phyloP scores from a whole-genome alignment of 92 coral and sea anemone genomes.

The Porites lobata region DNA sequence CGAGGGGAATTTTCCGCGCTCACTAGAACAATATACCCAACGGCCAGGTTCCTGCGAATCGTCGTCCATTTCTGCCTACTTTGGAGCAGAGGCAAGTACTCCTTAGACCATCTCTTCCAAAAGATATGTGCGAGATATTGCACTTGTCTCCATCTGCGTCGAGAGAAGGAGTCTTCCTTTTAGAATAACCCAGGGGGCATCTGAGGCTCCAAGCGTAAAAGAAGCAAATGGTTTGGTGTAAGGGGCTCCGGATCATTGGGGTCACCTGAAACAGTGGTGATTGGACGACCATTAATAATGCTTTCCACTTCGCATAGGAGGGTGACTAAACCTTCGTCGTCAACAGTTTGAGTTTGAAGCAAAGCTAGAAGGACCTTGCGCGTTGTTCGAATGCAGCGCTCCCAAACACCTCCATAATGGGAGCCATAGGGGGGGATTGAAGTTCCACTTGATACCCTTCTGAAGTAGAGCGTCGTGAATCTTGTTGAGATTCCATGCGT shows the following conservation, averaged over 20 bases:
- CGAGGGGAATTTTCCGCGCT: conserved; percentile 3
- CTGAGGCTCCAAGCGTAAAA: conserved; percentile 33
- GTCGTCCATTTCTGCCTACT: conserved; percentile 41
- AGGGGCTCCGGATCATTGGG: conserved; percentile 47
- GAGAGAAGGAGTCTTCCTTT: conserved; percentile 30
- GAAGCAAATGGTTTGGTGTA: conserved; percentile 43
- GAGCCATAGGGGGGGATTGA: conserved; percentile 10
- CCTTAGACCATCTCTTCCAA: too few species aligned
- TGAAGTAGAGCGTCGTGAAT: background rate
- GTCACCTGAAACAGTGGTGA: conserved; percentile 49
- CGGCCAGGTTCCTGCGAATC: background rate
- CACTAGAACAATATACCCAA: conserved; percentile 15
- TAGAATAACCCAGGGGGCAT: conserved; percentile 55
- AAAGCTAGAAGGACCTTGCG: background rate
- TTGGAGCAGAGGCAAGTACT: background rate
- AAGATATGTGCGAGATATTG: too few species aligned
- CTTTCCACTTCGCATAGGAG: conserved; percentile 49
- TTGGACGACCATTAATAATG: conserved; percentile 25
- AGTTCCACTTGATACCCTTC: conserved; percentile 1
- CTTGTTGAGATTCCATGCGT: conserved; percentile 17
- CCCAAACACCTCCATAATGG: background rate
- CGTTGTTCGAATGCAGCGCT: conserved; percentile 5
- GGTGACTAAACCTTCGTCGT: conserved; percentile 47
- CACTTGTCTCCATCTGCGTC: conserved; percentile 3
- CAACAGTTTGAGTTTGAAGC: conserved; percentile 16